These are phyloP conservation scores for Drosophila planitibia DNA, from an alignment of 2,888 invertebrate genomes.

Conservation along the genomic window DNA sequence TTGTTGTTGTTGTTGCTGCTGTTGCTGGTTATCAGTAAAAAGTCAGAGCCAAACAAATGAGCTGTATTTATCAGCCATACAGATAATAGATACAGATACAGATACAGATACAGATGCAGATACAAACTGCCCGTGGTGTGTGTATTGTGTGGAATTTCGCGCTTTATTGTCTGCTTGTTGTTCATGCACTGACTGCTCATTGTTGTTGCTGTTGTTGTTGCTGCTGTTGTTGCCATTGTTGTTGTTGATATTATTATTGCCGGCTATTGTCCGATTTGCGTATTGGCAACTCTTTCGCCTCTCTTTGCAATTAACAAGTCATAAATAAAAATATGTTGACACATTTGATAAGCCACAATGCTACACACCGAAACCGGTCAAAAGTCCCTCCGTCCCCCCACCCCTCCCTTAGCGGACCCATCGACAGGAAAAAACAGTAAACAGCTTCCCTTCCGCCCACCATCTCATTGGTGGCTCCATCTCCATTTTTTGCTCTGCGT, in stretches of 20 bases:
- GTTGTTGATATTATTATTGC: conserved; percentile 20
- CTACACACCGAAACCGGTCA: conserved; percentile 44
- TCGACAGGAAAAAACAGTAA: background rate
- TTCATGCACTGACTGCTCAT: conserved; percentile 40
- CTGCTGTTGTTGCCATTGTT: background rate
- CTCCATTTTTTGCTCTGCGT: background rate
- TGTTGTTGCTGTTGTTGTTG: conserved; percentile 11
- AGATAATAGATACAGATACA: background rate
- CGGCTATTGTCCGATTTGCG: conserved; percentile 65
- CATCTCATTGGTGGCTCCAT: background rate
- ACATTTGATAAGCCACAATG: conserved; percentile 66
- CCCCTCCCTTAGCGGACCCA: too few species aligned
- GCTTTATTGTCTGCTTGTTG: conserved; percentile 70
- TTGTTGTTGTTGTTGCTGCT: conserved; percentile 1
- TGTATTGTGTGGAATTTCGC: conserved; percentile 65
- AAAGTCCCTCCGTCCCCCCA: conserved; percentile 1
- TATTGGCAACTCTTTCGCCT: conserved; percentile 69
- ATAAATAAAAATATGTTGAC: conserved; percentile 78
- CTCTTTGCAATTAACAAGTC: conserved; percentile 79
- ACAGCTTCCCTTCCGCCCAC: conserved; percentile 3
- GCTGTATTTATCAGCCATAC: conserved; percentile 51
- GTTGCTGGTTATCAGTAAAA: conserved; percentile 61
- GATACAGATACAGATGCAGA: conserved; percentile 8
- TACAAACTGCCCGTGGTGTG: conserved; percentile 2
- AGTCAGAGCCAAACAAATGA: conserved; percentile 60